A percentile compares a stretch with the other conserved stretches of the same genome.
phyloP scores from a whole-genome alignment of 2,113 vertebrate species.

The Cheilinus undulatus region DNA sequence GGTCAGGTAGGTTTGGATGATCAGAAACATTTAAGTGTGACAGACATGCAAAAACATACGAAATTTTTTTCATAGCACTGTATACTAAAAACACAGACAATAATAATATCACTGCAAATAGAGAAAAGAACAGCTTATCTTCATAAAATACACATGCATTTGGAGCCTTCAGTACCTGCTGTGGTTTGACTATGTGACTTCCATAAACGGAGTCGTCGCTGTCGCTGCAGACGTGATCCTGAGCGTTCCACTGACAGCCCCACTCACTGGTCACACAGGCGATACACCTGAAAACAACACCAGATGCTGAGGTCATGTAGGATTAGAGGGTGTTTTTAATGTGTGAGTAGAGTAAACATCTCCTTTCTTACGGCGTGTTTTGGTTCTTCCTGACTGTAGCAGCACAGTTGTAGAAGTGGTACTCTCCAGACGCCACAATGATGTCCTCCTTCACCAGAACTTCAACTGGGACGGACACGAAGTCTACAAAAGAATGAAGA shows the following conservation, averaged over 20 bases:
- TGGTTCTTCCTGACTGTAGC: constrained; percentile 86
- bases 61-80: too few species aligned
- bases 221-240: constrained; percentile 88
- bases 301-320: neutral
- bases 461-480: constrained; percentile 85
- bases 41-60: too few species aligned
- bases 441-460: constrained; percentile 74
- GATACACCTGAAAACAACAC: constrained; percentile 86
- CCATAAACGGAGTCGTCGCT: constrained; percentile 37
- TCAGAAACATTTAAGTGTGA: too few species aligned
- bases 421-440: constrained; percentile 86
- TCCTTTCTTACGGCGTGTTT: constrained; percentile 95
- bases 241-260: constrained; percentile 93
- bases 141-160: too few species aligned
- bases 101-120: too few species aligned
- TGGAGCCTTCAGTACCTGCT: constrained; percentile 81
- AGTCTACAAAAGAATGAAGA: constrained; percentile 81
- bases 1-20: too few species aligned
- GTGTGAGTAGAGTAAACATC: constrained; percentile 57
- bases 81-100: too few species aligned
- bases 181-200: constrained; percentile 82
- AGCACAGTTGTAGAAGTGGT: constrained; percentile 93
- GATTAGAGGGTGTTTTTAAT: neutral
- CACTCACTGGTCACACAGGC: constrained; percentile 92
- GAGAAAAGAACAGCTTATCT: too few species aligned